These are phyloP conservation scores for Caerostris extrusa DNA, from an alignment of 1,140 invertebrate species.

Conservation along the genomic window DNA sequence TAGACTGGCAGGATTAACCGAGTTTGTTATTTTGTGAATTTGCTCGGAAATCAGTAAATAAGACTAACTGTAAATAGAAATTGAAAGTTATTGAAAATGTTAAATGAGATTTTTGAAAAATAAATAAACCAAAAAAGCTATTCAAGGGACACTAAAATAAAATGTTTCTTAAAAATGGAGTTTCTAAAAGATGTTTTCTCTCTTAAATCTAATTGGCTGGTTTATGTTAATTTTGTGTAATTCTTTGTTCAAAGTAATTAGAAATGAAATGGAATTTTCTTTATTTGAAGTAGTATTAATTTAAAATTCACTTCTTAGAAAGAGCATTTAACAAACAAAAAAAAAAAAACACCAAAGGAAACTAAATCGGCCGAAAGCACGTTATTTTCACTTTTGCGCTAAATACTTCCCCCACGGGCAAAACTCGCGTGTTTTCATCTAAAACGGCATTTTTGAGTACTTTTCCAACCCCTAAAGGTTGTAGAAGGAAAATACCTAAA, in stretches of 20 bases:
- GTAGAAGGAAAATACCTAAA: conserved; percentile 6
- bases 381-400: background rate
- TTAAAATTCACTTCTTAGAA: background rate
- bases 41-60: no score
- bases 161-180: no score
- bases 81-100: no score
- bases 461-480: background rate
- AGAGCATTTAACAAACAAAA: background rate
- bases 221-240: background rate
- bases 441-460: background rate
- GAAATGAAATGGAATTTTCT: background rate
- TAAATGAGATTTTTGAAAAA: no score
- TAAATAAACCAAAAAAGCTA: no score
- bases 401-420: background rate
- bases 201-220: no score
- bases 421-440: conserved; percentile 50
- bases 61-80: no score
- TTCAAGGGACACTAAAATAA: no score
- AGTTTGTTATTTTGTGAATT: no score
- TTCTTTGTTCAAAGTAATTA: background rate
- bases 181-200: no score
- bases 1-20: no score
- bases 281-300: background rate
- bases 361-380: conserved; percentile 30
- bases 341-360: background rate